Evolutionary conservation across 1,140 invertebrate genomes (phyloP), one percentile per base, ranked within the genome.

Genomic region (Anastrepha obliqua): DNA sequence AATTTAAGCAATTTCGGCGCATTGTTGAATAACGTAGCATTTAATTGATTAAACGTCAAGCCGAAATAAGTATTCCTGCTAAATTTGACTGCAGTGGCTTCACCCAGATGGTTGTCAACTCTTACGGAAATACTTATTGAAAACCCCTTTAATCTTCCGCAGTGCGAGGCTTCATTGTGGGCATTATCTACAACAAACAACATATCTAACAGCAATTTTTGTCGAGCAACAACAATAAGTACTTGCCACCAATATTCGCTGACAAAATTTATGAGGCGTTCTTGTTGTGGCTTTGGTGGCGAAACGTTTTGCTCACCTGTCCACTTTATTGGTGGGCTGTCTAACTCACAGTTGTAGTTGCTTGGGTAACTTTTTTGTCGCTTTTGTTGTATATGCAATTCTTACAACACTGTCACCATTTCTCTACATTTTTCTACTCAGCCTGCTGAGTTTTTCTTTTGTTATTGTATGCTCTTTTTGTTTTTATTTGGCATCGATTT

Each of bases 241-340:
- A 55, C 74, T 55, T 58, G n/a, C 51, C 74, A 81, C 74, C 74
- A 58, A 81, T n/a, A 81, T 55, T 55, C 6, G 74, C 74, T 29
- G n/a, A 81, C n/a, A 81, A 58, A 81, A 58, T 81, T 81, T 81
- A 81, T 55, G 47, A 81, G 74, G 2, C 51, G 74, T 6, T 81
- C 47, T 81, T 81, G 74, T 81, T 81, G 74, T 81, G 47, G 74
- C 74, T 44, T 81, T 81, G 74, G 74, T 81, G 74, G 74, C 51
- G 55, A 81, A 81, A 81, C 51, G 47, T 55, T 81, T 81, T 81
- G 74, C 51, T 51, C 47, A n/a, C 6, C 17, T 81, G 74, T 81
- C 74, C 74, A 42, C 20, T 58, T 81, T 3, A 5, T 55, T 81
- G 44, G 47, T 20, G 6, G 17, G 15, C 55, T 81, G 74, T 81